A percentile compares a stretch with the other conserved stretches of the same genome.
Conservation (phyloP, 2,113 vertebrate genomes). For the Alligator mississippiensis region DNA sequence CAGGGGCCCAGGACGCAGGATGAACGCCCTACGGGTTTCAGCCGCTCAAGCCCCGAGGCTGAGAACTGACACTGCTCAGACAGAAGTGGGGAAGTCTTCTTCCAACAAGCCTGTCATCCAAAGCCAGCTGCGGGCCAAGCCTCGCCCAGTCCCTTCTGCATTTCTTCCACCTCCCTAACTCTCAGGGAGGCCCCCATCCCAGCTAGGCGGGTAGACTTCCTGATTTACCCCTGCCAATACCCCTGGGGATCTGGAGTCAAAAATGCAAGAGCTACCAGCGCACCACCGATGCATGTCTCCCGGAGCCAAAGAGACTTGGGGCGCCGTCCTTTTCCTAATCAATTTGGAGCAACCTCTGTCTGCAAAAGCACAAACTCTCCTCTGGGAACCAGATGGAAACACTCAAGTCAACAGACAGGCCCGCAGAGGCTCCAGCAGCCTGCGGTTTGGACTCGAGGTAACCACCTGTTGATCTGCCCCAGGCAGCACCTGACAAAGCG, state of each 20-base stretch:
- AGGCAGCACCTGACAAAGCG: no score
- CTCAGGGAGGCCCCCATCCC: rapidly evolving
- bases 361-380: not conserved
- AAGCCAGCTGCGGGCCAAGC: not conserved
- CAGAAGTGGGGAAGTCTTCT: not conserved
- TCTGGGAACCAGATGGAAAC: not conserved
- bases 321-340: no score
- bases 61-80: not conserved
- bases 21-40: not conserved
- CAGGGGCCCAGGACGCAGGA: not conserved
- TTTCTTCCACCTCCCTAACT: not conserved
- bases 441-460: no score
- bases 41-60: not conserved
- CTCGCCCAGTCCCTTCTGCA: not conserved
- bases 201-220: not conserved
- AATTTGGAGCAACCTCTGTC: not conserved
- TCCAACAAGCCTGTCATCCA: not conserved
- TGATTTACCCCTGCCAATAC: not conserved
- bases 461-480: no score
- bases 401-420: not conserved
- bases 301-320: not conserved
- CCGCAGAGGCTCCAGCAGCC: no score
- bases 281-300: rapidly evolving
- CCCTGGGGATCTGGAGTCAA: not conserved
- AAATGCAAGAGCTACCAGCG: not conserved